These are phyloP conservation scores for Hypselothyrea guttata DNA, from an alignment of 2,888 invertebrate species.

Conservation along the genomic window DNA sequence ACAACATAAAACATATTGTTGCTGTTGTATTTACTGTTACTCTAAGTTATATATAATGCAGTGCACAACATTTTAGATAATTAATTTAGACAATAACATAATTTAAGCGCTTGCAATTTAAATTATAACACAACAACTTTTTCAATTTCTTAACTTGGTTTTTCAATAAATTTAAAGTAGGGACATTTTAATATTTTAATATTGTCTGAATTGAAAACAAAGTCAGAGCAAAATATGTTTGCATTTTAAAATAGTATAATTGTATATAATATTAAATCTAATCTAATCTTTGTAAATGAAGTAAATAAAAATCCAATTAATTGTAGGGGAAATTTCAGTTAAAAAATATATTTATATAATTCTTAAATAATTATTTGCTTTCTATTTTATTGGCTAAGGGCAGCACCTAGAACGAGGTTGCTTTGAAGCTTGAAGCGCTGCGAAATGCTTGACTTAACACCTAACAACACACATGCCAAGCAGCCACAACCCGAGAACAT, in stretches of 20 bases:
- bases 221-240: too few relatives aligned
- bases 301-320: too few relatives aligned
- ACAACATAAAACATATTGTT: slow-evolving; percentile 29
- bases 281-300: too few relatives aligned
- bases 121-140: not conserved
- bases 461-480: slow-evolving; percentile 19
- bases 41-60: slow-evolving; percentile 49
- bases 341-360: too few relatives aligned
- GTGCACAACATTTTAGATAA: slow-evolving; percentile 56
- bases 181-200: too few relatives aligned
- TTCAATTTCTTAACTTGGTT: too few relatives aligned
- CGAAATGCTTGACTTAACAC: slow-evolving; percentile 45
- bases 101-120: not conserved
- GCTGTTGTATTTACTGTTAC: slow-evolving; percentile 20
- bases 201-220: too few relatives aligned
- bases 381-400: not conserved
- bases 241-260: too few relatives aligned
- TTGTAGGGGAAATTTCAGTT: too few relatives aligned
- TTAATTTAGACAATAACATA: slow-evolving; percentile 52
- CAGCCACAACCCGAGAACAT: slow-evolving; percentile 17
- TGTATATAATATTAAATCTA: too few relatives aligned
- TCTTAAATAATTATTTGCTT: too few relatives aligned
- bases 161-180: too few relatives aligned
- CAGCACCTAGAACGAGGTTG: slow-evolving; percentile 20
- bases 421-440: slow-evolving; percentile 48